Percentiles rank a stretch among this genome's conserved stretches.
phyloP scores from a whole-genome alignment of 2,797 vertebrate genomes.

The Enoplosus armatus region DNA sequence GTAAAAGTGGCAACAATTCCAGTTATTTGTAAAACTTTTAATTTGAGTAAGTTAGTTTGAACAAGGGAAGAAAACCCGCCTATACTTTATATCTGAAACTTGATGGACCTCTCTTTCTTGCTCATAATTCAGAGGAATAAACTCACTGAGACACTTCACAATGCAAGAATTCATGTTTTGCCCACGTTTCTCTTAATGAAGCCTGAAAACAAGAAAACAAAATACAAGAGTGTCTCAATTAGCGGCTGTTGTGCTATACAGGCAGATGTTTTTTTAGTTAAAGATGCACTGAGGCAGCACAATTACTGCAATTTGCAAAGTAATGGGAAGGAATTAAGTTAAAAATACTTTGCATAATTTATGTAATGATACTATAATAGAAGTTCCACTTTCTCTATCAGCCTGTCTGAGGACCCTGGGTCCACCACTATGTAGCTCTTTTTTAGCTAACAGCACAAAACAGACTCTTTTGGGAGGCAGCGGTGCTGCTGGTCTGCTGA shows the following conservation, averaged over 20 bases:
- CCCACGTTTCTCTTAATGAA: conserved; percentile 35
- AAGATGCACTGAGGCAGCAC: conserved; percentile 54
- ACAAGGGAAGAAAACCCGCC: background rate
- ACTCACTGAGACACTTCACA: conserved; percentile 11
- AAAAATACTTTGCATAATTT: conserved; percentile 71
- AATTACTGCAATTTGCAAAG: conserved; percentile 56
- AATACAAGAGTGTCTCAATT: conserved; percentile 48
- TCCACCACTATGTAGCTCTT: conserved; percentile 14
- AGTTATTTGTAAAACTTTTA: conserved; percentile 27
- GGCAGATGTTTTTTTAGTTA: conserved; percentile 46
- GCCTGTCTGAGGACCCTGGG: conserved; percentile 5
- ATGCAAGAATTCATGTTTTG: background rate
- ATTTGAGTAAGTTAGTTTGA: background rate
- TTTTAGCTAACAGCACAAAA: conserved; percentile 34
- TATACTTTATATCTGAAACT: background rate
- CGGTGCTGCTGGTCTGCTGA: conserved; percentile 38
- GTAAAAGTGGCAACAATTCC: background rate
- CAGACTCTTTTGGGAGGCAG: conserved; percentile 27
- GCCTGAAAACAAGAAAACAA: conserved; percentile 40
- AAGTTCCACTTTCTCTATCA: conserved; percentile 1
- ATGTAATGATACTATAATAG: conserved; percentile 41
- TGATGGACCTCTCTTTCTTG: background rate
- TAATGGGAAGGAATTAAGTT: conserved; percentile 54
- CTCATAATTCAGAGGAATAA: conserved; percentile 14
- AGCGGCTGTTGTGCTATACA: conserved; percentile 29